Evolutionary conservation across 1,140 invertebrate species (phyloP), one percentile per base, ranked within the genome.

Genomic region (Polyergus mexicanus): DNA sequence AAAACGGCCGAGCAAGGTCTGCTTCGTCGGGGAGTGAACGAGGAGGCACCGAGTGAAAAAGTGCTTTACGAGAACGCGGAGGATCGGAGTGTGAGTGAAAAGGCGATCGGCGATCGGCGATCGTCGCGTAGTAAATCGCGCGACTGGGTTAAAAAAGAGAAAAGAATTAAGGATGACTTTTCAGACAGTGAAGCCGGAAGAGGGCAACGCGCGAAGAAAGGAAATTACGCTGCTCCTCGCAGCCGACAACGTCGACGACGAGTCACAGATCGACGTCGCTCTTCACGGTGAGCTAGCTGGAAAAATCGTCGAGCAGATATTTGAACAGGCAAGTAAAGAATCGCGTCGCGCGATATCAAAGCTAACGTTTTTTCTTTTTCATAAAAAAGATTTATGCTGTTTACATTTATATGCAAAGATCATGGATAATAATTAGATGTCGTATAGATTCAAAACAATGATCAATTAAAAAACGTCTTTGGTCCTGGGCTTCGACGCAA

Each of bases 221-320:
- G 75, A 22, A 38, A 80, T 87, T 38, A 80, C 63, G 8, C 66
- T 85, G 68, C 86, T 92, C 10, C n/a, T 92, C 47, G 56, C 84
- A 51, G 87, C 83, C 10, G 92, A 92, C 51, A 84, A 92, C 35
- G 41, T 86, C 41, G 89, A 91, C 16, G 89, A 92, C 68, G 88
- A 91, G 32, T 91, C 92, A 0, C 92, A 92, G 47, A 92, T 93
- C 84, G 89, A 92, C 72, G 56, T 88, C 38, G 89, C 89, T 56
- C 62, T 91, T n/a, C 88, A 86, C 44, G 92, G 91, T 3, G 89
- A 91, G 25, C 77, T 93, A 5, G 89, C 91, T 13, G 90, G 88
- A 13, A 92, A 92, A 76, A 93, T 93, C 25, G 92, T 93, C n/a
- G 86, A 93, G n/a, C 88, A 87, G 51, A 92, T 93, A 63, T 93